Percentiles rank a stretch among this genome's conserved stretches.
phyloP scores from a whole-genome alignment of 2,888 invertebrate genomes.

The Brachylomia viminalis region DNA sequence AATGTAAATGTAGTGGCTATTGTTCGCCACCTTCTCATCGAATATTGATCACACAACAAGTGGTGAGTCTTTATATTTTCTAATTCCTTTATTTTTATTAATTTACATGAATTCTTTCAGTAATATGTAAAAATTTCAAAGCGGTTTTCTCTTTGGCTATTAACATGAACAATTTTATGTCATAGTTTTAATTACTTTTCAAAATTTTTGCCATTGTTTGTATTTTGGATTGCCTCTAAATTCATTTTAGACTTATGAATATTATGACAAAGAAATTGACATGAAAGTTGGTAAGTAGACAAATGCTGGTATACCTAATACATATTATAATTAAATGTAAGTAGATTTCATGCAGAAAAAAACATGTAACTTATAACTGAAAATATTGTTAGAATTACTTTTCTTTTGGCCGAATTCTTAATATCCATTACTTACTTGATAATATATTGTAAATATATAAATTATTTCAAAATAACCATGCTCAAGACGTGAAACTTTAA shows the following conservation, averaged over 20 bases:
- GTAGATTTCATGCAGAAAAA: not conserved
- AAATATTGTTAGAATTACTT: conserved; percentile 14
- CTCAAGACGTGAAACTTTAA: no score
- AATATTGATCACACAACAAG: conserved; percentile 55
- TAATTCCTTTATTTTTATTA: not conserved
- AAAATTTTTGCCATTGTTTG: conserved; percentile 4
- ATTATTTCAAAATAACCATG: not conserved
- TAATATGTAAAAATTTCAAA: not conserved
- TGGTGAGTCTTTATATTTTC: conserved; percentile 13
- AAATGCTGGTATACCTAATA: no score
- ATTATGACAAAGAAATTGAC: not conserved
- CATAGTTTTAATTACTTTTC: conserved; percentile 22
- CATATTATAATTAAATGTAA: not conserved
- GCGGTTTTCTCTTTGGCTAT: not conserved
- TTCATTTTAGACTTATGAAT: no score
- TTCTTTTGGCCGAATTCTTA: not conserved
- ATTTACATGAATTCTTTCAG: not conserved
- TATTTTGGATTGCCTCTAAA: not conserved
- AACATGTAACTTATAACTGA: not conserved
- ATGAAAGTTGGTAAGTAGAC: not conserved
- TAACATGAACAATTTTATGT: not conserved
- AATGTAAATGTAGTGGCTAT: conserved; percentile 57
- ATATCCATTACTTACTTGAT: not conserved
- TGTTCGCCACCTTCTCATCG: conserved; percentile 32
- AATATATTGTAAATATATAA: not conserved